phyloP scores from a whole-genome alignment of 2,797 vertebrate genomes.

The Pangasius macronema region DNA sequence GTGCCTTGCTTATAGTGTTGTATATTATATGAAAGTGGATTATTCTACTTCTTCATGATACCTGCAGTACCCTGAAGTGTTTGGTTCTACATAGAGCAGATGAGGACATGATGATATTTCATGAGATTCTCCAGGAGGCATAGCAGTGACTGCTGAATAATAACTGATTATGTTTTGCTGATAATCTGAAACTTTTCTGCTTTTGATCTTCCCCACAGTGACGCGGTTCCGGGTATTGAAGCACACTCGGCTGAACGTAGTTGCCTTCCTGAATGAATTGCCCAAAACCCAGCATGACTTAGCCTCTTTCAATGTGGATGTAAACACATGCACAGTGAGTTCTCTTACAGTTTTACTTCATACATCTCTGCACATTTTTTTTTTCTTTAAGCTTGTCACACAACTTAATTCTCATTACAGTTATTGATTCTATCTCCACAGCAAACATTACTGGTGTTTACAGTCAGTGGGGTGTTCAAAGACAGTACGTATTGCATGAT shows the following conservation, averaged over 20 bases:
- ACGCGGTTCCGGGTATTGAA: conserved; percentile 84
- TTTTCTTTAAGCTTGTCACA: neutral
- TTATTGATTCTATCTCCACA: conserved; percentile 60
- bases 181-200: conserved; percentile 10
- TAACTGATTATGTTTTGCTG: neutral
- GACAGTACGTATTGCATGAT: conserved; percentile 76
- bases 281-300: conserved; percentile 90
- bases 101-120: neutral
- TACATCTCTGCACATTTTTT: neutral
- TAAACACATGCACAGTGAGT: conserved; percentile 85
- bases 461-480: conserved; percentile 89
- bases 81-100: neutral
- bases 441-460: conserved; percentile 86
- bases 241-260: conserved; percentile 85
- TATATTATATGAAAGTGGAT: neutral
- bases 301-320: conserved; percentile 85
- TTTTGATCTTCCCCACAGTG: conserved; percentile 64
- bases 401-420: conserved; percentile 19
- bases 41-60: neutral
- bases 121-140: neutral
- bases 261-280: conserved; percentile 90
- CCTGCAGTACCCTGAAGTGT: neutral
- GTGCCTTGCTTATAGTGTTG: neutral
- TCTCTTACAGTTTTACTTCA: neutral
- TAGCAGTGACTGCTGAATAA: neutral